Evolutionary conservation across 2,888 invertebrate genomes (phyloP), one percentile per base, ranked within the genome.

Genomic region (Agonopterix heracliana): DNA sequence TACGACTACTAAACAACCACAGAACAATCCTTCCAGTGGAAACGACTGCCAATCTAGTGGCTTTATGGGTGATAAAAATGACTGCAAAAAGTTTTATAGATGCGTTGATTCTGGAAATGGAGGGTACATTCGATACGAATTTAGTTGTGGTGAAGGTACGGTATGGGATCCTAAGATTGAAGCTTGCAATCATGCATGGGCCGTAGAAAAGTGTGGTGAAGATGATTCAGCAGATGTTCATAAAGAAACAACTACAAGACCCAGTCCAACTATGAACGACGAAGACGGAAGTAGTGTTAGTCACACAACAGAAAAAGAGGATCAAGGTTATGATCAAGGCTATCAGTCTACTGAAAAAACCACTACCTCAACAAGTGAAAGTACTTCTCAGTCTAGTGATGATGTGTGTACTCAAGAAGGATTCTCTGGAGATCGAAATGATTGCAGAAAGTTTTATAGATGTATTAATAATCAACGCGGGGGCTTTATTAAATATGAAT

Each of bases 391-490:
- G 26, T 41, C 49, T 10, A 45, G 52, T 17, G 40, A 38, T 41
- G 55, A 54, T 34, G 47, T 36, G n/a, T 93, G 93, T 65, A 75
- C 71, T 12, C 68, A 75, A 59, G 92, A 92, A 72, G 94, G 94
- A 48, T 95, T 93, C 72, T 90, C 92, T 64, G 91, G 92, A 10
- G 91, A 95, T 74, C 83, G 89, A 36, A 80, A 81, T 42, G 90
- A 95, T 65, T 95, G 95, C 66, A 91, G 89, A 53, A 93, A 92
- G 70, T 95, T 95, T 80, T 94, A 93, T 70, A 90, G 95, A 56
- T 95, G 95, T 74, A 93, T 94, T 13, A 83, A 89, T 50, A 89
- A 90, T 66, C 91, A 90, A 0, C 79, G 88, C 34, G 90, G 90
- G 53, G 85, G 86, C 2, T 93, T 85, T 60, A 91, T 80, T 45